Evolutionary conservation across 2,888 invertebrate genomes (phyloP).

Genomic region (Agonopterix alstromeriana): DNA sequence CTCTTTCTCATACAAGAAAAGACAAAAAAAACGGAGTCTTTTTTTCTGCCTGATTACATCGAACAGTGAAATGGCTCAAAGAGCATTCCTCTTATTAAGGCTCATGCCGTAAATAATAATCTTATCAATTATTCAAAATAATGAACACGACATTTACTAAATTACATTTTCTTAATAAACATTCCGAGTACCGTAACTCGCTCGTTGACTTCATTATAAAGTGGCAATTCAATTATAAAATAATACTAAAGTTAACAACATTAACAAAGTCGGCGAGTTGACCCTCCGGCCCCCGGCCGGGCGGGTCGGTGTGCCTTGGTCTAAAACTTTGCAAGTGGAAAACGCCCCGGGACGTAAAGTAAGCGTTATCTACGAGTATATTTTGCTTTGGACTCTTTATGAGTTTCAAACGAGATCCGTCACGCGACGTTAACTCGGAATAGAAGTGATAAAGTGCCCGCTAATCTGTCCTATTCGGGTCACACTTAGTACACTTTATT

Average conservation of each 20-base stretch:
- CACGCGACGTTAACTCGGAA: constrained; percentile 74
- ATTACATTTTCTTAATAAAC: constrained; percentile 33
- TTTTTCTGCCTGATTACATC: no score
- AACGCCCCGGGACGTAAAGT: constrained; percentile 68
- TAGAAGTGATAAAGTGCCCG: constrained; percentile 76
- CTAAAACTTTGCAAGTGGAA: constrained; percentile 67
- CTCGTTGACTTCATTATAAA: constrained; percentile 55
- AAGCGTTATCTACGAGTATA: constrained; percentile 72
- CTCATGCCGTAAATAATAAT: no score
- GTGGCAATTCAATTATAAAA: constrained; percentile 66
- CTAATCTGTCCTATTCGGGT: constrained; percentile 76
- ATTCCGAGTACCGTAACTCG: constrained; percentile 33
- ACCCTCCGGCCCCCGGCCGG: constrained; percentile 29
- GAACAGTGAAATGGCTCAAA: no score
- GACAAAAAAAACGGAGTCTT: no score
- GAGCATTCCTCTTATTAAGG: no score
- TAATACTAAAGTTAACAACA: constrained; percentile 63
- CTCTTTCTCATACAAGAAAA: no score
- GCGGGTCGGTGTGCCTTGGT: constrained; percentile 22
- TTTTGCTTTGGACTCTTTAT: constrained; percentile 76
- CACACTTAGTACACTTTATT: constrained; percentile 76
- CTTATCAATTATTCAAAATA: neutral
- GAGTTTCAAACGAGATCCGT: constrained; percentile 76
- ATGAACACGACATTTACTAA: constrained; percentile 12
- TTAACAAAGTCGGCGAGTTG: constrained; percentile 27